Base-by-base conservation (phyloP, 2,888 invertebrate species). In the Chrysolina americana region DNA sequence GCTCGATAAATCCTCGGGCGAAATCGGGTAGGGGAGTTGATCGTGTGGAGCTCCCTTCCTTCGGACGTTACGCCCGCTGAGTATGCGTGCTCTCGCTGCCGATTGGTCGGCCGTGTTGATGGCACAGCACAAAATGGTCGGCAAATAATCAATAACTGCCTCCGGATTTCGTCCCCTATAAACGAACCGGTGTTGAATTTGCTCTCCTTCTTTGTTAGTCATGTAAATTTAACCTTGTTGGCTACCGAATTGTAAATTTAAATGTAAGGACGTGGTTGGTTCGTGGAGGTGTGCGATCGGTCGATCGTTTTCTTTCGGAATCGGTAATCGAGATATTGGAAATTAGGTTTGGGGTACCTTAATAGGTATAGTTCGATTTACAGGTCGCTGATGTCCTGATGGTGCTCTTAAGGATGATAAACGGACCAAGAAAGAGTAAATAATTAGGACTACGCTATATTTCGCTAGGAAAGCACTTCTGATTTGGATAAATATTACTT, bases 91-190 rank as follows among this genome's bases (percentile, higher is more conserved):
- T 78, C 75, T 78, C 74, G 19, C 15, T 64, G 69, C 75, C 83
- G 75, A 87, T 87, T 86, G 86, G 87, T 80, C 75, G 81, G 78
- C 76, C 75, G 76, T 75, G 80, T 80, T 78, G 84, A 80, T 82
- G 81, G 84, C 82, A 80, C 80, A 80, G 80, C 85, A 87, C 87
- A 87, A 87, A 87, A 87, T 87, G 87, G 87, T 87, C 86, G 87
- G 83, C 85, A 81, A 84, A 84, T 86, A 85, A 87, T 87, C 87
- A 86, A 87, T 87, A 86, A 83, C 79, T 76, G 70, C 76, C 75
- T 75, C 68, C 74, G 44, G 74, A 74, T 74, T 77, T 50, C 23
- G 70, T 21, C 71, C 64, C 74, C 74, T 50, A 56, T 70, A 63
- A 19, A 41, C 19, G 28, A 53, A 68, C 53, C 53, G 53, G 41